phyloP scores from a whole-genome alignment of 2,888 invertebrate species.

The Xestia xanthographa region DNA sequence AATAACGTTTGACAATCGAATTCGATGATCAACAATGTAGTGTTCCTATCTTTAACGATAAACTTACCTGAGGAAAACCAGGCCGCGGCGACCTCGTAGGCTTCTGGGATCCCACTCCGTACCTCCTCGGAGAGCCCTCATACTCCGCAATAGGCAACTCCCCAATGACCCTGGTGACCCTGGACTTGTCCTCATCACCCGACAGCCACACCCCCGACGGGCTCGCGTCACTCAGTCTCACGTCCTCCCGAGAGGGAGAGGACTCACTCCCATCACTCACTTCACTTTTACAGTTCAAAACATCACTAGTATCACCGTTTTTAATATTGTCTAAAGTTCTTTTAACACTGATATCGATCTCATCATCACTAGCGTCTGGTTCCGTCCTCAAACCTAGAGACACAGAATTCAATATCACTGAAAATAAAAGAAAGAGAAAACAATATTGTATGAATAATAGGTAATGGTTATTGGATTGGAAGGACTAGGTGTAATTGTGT shows the following conservation, averaged over 20 bases:
- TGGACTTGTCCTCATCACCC: slow-evolving; percentile 83
- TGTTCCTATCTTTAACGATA: neutral
- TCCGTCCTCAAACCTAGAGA: slow-evolving; percentile 90
- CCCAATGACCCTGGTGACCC: slow-evolving; percentile 93
- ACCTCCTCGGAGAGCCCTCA: slow-evolving; percentile 96
- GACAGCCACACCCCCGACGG: slow-evolving; percentile 82
- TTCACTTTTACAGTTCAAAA: slow-evolving; percentile 88
- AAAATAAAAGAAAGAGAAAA: slow-evolving; percentile 87
- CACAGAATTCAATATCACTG: slow-evolving; percentile 90
- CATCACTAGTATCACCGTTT: slow-evolving; percentile 89
- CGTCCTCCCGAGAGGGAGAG: slow-evolving; percentile 81
- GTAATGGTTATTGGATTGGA: slow-evolving; percentile 71
- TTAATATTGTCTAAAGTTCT: slow-evolving; percentile 89
- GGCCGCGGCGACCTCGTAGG: slow-evolving; percentile 95
- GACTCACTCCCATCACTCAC: slow-evolving; percentile 84
- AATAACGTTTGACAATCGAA: neutral
- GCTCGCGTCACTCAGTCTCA: slow-evolving; percentile 80
- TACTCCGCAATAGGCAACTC: slow-evolving; percentile 98
- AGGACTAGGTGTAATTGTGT: slow-evolving; percentile 37
- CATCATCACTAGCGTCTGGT: slow-evolving; percentile 89
- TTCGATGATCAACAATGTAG: neutral
- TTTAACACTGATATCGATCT: slow-evolving; percentile 88
- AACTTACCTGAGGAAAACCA: slow-evolving; percentile 94
- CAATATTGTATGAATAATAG: slow-evolving; percentile 75
- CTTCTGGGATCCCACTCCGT: slow-evolving; percentile 94